Conservation (phyloP, 1,140 invertebrate species). For the Papilio machaon region DNA sequence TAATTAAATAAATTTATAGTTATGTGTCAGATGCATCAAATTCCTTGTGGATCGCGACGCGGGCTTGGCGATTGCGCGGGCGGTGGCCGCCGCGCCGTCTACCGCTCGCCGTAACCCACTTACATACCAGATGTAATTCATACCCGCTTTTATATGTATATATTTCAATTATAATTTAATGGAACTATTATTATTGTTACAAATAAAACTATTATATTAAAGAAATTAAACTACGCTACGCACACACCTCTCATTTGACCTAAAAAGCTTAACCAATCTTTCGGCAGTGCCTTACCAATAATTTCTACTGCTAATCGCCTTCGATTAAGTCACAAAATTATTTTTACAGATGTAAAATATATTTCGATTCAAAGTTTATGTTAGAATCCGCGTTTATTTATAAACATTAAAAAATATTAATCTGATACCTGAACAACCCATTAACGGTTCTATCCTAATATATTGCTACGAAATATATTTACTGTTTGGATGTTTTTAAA, state of each 20-base stretch:
- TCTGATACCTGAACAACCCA: background rate
- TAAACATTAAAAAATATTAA: background rate
- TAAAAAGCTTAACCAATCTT: background rate
- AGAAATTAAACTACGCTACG: background rate
- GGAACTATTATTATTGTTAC: background rate
- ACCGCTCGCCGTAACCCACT: slow-evolving; percentile 63
- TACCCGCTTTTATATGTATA: background rate
- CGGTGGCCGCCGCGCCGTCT: slow-evolving; percentile 67
- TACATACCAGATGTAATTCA: slow-evolving; percentile 42
- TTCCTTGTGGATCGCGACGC: slow-evolving; percentile 14
- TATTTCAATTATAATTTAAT: background rate
- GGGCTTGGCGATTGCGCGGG: slow-evolving; percentile 18
- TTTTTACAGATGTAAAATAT: background rate
- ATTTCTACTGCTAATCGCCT: no score
- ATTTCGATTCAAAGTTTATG: background rate
- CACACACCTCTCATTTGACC: background rate
- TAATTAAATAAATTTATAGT: slow-evolving; percentile 26
- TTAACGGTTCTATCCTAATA: background rate
- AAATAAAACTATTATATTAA: background rate
- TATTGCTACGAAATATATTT: slow-evolving; percentile 3
- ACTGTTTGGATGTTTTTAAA: background rate
- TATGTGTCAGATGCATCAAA: slow-evolving; percentile 29
- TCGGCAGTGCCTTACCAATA: no score
- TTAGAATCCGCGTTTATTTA: background rate
- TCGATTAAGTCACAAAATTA: background rate